A percentile compares a stretch with the other conserved stretches of the same genome.
These are phyloP conservation scores for Drosophila erecta DNA, from an alignment of 1,140 invertebrate genomes.

Conservation along the genomic window DNA sequence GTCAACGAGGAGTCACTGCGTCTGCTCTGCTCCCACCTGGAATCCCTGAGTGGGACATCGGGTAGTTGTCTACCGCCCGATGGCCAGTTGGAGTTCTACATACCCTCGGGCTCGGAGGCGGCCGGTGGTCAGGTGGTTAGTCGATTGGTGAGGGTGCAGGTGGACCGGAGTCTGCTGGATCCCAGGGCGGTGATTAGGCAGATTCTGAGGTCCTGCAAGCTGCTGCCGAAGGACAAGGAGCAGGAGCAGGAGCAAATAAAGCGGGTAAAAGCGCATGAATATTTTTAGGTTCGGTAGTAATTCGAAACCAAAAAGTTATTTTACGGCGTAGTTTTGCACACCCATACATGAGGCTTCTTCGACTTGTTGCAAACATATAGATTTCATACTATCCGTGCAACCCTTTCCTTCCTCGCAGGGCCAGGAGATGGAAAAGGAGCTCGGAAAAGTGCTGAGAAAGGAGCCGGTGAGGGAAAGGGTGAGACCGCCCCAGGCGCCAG, in stretches of 20 bases:
- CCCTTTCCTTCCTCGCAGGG: not conserved
- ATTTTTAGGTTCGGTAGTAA: not conserved
- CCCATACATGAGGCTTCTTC: no score
- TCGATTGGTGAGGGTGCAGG: conserved; percentile 88
- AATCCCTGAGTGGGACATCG: conserved; percentile 84
- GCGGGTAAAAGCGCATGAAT: not conserved
- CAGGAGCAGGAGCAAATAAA: not conserved
- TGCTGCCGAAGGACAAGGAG: conserved; percentile 85
- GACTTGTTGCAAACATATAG: no score
- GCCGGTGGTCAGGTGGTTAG: conserved; percentile 85
- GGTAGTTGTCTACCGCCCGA: conserved; percentile 86
- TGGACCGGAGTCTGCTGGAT: conserved; percentile 87
- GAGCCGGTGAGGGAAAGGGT: conserved; percentile 3
- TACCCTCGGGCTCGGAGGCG: conserved; percentile 86
- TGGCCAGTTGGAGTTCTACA: conserved; percentile 88
- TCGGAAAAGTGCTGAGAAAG: conserved; percentile 10
- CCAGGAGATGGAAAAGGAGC: conserved; percentile 1
- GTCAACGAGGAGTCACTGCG: conserved; percentile 96
- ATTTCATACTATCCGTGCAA: no score
- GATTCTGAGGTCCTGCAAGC: conserved; percentile 91
- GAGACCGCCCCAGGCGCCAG: conserved; percentile 1
- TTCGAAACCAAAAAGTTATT: no score
- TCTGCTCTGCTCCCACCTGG: conserved; percentile 92
- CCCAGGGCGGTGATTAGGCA: conserved; percentile 89
- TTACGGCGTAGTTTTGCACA: no score